phyloP scores from a whole-genome alignment of 2,888 invertebrate genomes.

The Ichneumoninae sp. region DNA sequence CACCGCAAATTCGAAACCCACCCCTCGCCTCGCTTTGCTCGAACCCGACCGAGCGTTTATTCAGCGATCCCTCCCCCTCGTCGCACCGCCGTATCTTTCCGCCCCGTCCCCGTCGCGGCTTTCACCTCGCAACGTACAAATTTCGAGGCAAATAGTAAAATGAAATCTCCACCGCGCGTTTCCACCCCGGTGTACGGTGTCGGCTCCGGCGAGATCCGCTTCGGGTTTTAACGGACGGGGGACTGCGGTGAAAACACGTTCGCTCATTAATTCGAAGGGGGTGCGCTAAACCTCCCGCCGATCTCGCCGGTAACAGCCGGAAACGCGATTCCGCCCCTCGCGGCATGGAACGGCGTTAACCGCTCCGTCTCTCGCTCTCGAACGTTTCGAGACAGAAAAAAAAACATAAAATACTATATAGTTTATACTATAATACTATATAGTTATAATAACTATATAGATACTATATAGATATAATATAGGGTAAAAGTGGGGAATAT shows the following conservation, averaged over 20 bases:
- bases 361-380: constrained; percentile 15
- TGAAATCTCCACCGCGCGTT: constrained; percentile 76
- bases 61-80: neutral
- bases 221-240: neutral
- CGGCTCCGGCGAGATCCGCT: constrained; percentile 7
- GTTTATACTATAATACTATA: no score
- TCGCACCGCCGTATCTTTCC: neutral
- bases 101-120: constrained; percentile 34
- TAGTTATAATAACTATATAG: no score
- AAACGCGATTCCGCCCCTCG: constrained; percentile 62
- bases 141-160: constrained; percentile 78
- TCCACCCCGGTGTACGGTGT: constrained; percentile 57
- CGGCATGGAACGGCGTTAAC: constrained; percentile 13
- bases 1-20: constrained; percentile 43
- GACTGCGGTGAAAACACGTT: constrained; percentile 76
- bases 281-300: constrained; percentile 72
- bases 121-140: constrained; percentile 71
- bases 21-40: neutral
- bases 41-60: constrained; percentile 1
- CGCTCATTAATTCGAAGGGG: constrained; percentile 77
- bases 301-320: constrained; percentile 73
- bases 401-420: no score
- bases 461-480: no score
- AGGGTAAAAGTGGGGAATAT: no score
- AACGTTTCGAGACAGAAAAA: constrained; percentile 4